Conservation (phyloP, 2,888 invertebrate genomes). For the Callinectes sapidus region DNA sequence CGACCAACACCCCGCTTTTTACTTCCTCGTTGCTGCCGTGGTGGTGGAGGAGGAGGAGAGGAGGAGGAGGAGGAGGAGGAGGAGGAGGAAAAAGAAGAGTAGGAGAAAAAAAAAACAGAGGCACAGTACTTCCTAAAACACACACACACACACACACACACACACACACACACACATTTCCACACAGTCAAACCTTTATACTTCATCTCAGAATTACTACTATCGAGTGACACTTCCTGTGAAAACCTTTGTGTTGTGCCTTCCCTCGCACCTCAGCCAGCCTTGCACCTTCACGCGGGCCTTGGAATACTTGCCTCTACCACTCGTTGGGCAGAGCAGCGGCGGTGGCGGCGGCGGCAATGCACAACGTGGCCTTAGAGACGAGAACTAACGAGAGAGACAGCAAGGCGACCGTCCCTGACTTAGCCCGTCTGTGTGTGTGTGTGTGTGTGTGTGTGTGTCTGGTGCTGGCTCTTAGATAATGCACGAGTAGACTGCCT, state of each 20-base stretch:
- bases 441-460: not conserved
- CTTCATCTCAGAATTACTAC: not conserved
- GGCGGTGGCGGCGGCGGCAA: not conserved
- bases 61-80: not conserved
- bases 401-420: not conserved
- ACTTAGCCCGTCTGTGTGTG: not conserved
- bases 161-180: not conserved
- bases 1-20: conserved; percentile 16
- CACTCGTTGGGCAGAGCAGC: not conserved
- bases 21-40: not conserved
- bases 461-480: not conserved
- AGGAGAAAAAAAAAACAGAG: not conserved
- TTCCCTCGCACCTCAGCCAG: not conserved
- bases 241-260: not conserved
- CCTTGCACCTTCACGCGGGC: not conserved
- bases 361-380: conserved; percentile 16
- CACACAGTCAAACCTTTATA: not conserved
- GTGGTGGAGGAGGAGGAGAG: not conserved
- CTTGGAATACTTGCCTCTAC: not conserved
- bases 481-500: not conserved
- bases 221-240: not conserved
- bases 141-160: conserved; percentile 27
- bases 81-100: not conserved
- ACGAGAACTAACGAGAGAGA: conserved; percentile 25
- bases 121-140: not conserved